Evolutionary conservation across 2,797 vertebrate genomes (phyloP).

Genomic region (Danionella dracula): DNA sequence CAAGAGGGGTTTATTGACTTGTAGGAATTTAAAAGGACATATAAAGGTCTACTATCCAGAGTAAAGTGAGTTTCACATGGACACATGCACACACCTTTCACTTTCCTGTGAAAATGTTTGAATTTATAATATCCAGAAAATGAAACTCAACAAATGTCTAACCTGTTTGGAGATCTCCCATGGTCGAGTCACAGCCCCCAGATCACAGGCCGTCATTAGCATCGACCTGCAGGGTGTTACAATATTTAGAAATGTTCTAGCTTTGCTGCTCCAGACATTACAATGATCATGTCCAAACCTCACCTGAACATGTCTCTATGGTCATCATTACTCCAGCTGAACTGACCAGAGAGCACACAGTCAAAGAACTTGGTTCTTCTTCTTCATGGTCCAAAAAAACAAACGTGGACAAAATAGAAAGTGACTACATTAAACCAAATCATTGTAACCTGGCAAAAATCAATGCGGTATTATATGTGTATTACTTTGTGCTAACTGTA

Average conservation of each 20-base stretch:
- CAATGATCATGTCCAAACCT: constrained; percentile 6
- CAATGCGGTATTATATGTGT: too few species aligned
- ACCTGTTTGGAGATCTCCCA: constrained; percentile 81
- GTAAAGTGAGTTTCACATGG: too few species aligned
- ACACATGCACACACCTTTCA: too few species aligned
- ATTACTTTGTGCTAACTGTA: too few species aligned
- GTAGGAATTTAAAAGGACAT: too few species aligned
- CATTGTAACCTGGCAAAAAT: too few species aligned
- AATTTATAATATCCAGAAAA: too few species aligned
- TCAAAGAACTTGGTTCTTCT: constrained; percentile 73
- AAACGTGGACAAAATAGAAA: background rate
- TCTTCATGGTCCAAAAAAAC: constrained; percentile 45
- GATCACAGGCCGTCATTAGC: constrained; percentile 77
- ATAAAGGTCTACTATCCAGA: too few species aligned
- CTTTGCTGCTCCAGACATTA: background rate
- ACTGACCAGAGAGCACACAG: constrained; percentile 65
- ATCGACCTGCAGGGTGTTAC: constrained; percentile 63
- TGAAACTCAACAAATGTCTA: background rate
- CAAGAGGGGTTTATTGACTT: too few species aligned
- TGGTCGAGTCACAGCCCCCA: constrained; percentile 75
- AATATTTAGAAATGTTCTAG: background rate
- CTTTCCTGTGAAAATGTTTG: too few species aligned
- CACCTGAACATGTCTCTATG: constrained; percentile 73
- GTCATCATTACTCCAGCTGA: constrained; percentile 70
- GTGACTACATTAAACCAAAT: background rate